Conservation (phyloP, 2,888 invertebrate species). For the Timema podura region DNA sequence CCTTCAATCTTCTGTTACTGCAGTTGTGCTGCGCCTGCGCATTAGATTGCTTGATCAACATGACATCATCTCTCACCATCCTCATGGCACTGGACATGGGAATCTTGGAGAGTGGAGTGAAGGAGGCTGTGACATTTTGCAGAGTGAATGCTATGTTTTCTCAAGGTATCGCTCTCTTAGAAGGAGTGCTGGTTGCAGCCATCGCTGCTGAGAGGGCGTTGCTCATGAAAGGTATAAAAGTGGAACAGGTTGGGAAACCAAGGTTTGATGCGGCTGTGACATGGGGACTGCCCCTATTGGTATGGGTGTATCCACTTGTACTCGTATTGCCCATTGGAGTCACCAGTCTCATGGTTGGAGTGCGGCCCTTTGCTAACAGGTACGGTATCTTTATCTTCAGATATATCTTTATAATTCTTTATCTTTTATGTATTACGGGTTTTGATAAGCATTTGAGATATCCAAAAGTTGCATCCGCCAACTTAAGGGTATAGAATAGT, state of each 20-base stretch:
- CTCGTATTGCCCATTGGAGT: conserved; percentile 22
- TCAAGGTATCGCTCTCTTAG: conserved; percentile 14
- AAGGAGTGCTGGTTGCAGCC: conserved; percentile 19
- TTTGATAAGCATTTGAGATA: no score
- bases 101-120: background rate
- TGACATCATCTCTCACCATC: conserved; percentile 22
- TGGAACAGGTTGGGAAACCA: background rate
- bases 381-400: background rate
- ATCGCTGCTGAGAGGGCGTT: conserved; percentile 23
- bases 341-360: conserved; percentile 13
- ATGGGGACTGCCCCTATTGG: conserved; percentile 2
- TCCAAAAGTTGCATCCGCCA: no score
- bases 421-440: no score
- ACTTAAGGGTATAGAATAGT: no score
- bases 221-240: background rate
- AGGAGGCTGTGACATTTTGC: background rate
- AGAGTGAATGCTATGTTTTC: conserved; percentile 22
- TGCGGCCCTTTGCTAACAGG: conserved; percentile 19
- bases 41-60: conserved; percentile 27
- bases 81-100: conserved; percentile 17
- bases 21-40: conserved; percentile 21
- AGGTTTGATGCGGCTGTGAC: background rate
- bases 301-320: conserved; percentile 20
- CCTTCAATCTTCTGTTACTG: conserved; percentile 22
- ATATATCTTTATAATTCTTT: no score